Conservation (phyloP, 2,888 invertebrate genomes). For the Lysandra coridon region DNA sequence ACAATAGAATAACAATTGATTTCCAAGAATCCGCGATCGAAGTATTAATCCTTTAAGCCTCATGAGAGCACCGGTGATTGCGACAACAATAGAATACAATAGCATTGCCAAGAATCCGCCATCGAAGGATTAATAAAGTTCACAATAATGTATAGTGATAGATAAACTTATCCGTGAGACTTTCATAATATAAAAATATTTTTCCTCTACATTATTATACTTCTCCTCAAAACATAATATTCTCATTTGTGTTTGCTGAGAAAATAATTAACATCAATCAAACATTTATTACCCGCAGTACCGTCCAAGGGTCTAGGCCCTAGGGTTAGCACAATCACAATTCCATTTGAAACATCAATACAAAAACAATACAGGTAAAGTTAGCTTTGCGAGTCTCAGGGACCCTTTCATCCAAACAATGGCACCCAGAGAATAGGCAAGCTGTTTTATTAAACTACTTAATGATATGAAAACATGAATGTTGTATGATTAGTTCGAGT, state of each 20-base stretch:
- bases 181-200: not conserved
- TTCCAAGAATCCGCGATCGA: no score
- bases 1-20: no score
- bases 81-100: no score
- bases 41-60: no score
- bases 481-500: constrained; percentile 7
- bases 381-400: constrained; percentile 1
- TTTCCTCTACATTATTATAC: not conserved
- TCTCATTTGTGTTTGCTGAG: not conserved
- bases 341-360: constrained; percentile 9
- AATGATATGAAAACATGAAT: constrained; percentile 8
- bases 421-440: not conserved
- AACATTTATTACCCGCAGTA: not conserved
- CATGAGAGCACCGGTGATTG: no score
- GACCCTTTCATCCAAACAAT: not conserved
- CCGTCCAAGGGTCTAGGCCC: not conserved
- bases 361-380: constrained; percentile 14
- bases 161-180: no score
- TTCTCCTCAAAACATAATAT: not conserved
- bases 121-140: no score
- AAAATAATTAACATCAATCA: not conserved
- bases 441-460: constrained; percentile 9
- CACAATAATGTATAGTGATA: no score
- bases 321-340: not conserved
- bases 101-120: no score